Evolutionary conservation across 2,797 vertebrate genomes (phyloP).

Genomic region (Phoebastria nigripes): DNA sequence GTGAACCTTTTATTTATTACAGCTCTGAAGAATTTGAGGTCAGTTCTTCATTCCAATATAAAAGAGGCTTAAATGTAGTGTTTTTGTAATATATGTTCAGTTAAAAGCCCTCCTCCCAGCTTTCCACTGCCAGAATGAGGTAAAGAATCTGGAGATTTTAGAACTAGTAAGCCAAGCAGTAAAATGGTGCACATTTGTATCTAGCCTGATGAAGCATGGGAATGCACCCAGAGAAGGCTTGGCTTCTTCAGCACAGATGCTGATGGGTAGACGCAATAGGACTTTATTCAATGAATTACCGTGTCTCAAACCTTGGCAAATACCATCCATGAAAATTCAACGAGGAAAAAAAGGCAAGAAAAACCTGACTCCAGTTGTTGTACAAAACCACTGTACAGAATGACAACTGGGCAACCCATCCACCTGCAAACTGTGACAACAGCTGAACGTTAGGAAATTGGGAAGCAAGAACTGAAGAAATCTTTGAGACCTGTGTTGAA

Average conservation of each 20-base stretch:
- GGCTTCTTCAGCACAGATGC: not conserved
- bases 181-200: not conserved
- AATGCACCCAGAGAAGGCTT: not conserved
- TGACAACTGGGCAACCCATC: not conserved
- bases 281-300: not conserved
- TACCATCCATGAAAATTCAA: not conserved
- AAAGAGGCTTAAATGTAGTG: not conserved
- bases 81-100: not conserved
- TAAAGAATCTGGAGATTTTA: slow-evolving; percentile 28
- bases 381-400: not conserved
- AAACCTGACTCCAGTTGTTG: not conserved
- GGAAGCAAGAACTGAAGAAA: not conserved
- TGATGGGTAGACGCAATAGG: not conserved
- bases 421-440: not conserved
- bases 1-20: not conserved
- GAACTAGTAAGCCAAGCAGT: slow-evolving; percentile 2
- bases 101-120: slow-evolving; percentile 37
- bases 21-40: not conserved
- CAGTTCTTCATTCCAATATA: not conserved
- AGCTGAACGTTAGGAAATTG: not conserved
- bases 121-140: slow-evolving; percentile 40
- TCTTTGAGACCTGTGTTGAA: not conserved
- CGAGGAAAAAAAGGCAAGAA: not conserved
- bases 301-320: not conserved
- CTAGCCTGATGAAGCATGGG: not conserved